Percentiles rank a stretch among this genome's conserved stretches.
Evolutionary conservation across 2,113 vertebrate genomes (phyloP).

Genomic region (Anarhynchus alexandrinus): DNA sequence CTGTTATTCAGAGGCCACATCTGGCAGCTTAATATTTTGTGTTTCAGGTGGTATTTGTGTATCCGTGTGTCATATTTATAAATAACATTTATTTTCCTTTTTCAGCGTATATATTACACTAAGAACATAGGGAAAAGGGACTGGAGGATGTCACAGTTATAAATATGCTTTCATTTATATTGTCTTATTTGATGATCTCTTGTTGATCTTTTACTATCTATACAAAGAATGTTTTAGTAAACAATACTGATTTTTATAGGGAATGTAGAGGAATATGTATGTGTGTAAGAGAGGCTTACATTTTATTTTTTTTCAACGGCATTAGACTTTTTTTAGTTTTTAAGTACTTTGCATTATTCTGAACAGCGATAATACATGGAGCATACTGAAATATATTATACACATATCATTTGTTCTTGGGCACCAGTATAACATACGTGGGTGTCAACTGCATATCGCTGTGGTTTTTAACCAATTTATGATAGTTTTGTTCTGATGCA

Average conservation of each 20-base stretch:
- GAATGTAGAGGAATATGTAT: background rate
- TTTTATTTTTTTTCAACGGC: background rate
- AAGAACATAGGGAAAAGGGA: background rate
- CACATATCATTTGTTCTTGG: conserved; percentile 42
- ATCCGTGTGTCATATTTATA: background rate
- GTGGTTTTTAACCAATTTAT: conserved; percentile 57
- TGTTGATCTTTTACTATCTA: background rate
- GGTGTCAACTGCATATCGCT: conserved; percentile 18
- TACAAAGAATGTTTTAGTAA: background rate
- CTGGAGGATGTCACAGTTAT: background rate
- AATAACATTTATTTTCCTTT: background rate
- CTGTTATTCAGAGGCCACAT: background rate
- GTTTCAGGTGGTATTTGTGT: background rate
- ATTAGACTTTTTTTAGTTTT: background rate
- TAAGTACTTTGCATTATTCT: conserved; percentile 6
- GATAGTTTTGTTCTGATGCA: conserved; percentile 50
- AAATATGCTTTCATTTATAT: background rate
- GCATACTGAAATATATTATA: background rate
- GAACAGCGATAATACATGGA: background rate
- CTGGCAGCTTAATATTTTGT: conserved; percentile 2
- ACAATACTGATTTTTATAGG: background rate
- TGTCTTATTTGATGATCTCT: background rate
- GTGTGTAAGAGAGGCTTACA: background rate
- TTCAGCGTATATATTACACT: background rate
- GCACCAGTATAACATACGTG: conserved; percentile 20